Conservation (phyloP, 92 coral and sea anemone species). For the Zoanthus gigantus region DNA sequence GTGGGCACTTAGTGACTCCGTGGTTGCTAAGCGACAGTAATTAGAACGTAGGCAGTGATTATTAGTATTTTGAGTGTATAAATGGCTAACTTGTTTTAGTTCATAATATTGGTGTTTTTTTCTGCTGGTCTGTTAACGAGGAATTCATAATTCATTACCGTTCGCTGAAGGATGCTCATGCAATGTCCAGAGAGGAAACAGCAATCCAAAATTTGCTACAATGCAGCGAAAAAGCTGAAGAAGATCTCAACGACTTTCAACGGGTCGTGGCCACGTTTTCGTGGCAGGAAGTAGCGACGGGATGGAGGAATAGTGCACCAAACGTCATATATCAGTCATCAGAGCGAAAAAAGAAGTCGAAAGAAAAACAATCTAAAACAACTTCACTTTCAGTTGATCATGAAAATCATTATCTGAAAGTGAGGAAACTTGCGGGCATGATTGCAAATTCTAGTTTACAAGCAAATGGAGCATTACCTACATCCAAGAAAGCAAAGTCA, state of each 20-base stretch:
- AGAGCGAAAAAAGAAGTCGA: slow-evolving; percentile 79
- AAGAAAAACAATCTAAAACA: slow-evolving; percentile 68
- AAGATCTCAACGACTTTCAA: slow-evolving; percentile 57
- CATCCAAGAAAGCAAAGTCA: slow-evolving; percentile 32
- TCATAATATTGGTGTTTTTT: slow-evolving; percentile 8
- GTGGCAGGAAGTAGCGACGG: slow-evolving; percentile 85
- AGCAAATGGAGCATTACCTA: slow-evolving; percentile 49
- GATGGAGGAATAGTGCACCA: slow-evolving; percentile 78
- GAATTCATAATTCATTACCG: slow-evolving; percentile 1
- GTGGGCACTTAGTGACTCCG: too few relatives aligned
- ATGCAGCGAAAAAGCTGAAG: slow-evolving; percentile 59
- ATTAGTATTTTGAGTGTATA: slow-evolving; percentile 8
- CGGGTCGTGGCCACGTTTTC: slow-evolving; percentile 67
- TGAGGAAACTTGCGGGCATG: slow-evolving; percentile 84
- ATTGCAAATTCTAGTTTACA: slow-evolving; percentile 78
- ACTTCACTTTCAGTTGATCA: slow-evolving; percentile 64
- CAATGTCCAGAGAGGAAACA: slow-evolving; percentile 40
- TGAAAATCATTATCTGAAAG: slow-evolving; percentile 79
- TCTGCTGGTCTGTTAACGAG: not conserved
- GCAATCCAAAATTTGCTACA: slow-evolving; percentile 64
- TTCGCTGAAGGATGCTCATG: not conserved
- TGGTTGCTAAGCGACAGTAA: slow-evolving; percentile 36
- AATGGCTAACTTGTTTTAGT: not conserved
- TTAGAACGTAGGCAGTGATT: slow-evolving; percentile 18
- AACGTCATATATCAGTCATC: slow-evolving; percentile 71